Base-by-base conservation (phyloP, 2,888 invertebrate genomes). In the Gymnosoma rotundatum region DNA sequence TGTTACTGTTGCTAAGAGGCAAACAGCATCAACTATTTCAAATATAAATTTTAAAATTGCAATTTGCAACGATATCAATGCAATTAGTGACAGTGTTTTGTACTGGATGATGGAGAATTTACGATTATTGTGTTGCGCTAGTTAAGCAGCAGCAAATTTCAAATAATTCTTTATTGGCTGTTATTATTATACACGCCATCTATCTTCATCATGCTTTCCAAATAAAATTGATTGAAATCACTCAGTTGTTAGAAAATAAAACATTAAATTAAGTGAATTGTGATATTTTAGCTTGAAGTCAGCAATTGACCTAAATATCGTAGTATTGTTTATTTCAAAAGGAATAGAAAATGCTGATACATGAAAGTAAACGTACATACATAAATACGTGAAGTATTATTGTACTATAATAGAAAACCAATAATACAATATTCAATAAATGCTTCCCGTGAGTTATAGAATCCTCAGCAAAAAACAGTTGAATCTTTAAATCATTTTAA, bases 81-180 rank as follows among this genome's bases (percentile, higher is more conserved):
- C 75, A 75, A 66, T 66, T 66, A 75, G 66, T 58, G 75, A 58
- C 75, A 75, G 56, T 66, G 58, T 75, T 52, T 69, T 54, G 54
- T 14, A 54, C 21, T 20, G 16, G 36, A 20, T 54, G 38, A 21
- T 38, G 9, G 38, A 38, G 38, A 69, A 54, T 69, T 54, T 54
- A 54, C 52, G 21, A 69, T 4, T 20, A 72, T 48, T 48, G 58
- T 58, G 58, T 58, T 58, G 70, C 32, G 48, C 60, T 48, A 48
- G 48, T 72, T 72, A 36, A 58, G 60, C 48, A 48, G 38, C 63
- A 73, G 54, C 42, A 63, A 54, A 52, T 73, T 73, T 52, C 50
- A 52, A 61, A 61, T 73, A 61, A 32, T 74, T 64, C 54, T 74
- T 64, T 74, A 74, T 74, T 74, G 63, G 42, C 42, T 54, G 42